A percentile compares a stretch with the other conserved stretches of the same genome.
phyloP scores from a whole-genome alignment of 1,140 invertebrate species.

The Drosophila takahashii region DNA sequence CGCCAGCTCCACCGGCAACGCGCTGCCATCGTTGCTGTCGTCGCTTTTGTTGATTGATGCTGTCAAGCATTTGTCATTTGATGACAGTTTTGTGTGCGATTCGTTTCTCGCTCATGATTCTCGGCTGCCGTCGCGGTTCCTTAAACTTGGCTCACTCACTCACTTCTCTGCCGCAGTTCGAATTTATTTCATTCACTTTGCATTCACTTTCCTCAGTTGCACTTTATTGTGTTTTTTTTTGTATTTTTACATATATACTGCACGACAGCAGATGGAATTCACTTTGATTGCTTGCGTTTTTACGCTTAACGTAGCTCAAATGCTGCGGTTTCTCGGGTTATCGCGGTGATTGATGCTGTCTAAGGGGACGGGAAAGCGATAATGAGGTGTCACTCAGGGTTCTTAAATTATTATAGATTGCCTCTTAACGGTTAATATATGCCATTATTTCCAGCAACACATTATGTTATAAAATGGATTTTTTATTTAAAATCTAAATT shows the following conservation, averaged over 20 bases:
- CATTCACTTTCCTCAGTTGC: conserved; percentile 69
- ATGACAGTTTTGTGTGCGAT: conserved; percentile 84
- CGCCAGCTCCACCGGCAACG: conserved; percentile 56
- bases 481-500: no score
- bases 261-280: conserved; percentile 8
- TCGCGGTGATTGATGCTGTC: conserved; percentile 34
- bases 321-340: conserved; percentile 10
- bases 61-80: conserved; percentile 85
- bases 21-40: conserved; percentile 58
- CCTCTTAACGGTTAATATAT: not conserved
- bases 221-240: conserved; percentile 52
- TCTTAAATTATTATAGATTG: conserved; percentile 6
- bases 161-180: conserved; percentile 45
- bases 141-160: conserved; percentile 12
- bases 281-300: conserved; percentile 16
- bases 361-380: conserved; percentile 2
- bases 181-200: conserved; percentile 56
- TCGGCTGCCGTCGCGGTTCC: conserved; percentile 35
- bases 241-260: not conserved
- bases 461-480: not conserved
- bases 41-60: conserved; percentile 78
- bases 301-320: conserved; percentile 9
- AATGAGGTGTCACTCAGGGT: conserved; percentile 16
- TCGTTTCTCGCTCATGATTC: conserved; percentile 83
- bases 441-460: not conserved